A percentile compares a stretch with the other conserved stretches of the same genome.
Conservation (phyloP, 2,797 vertebrate species). For the Melanogrammus aeglefinus region DNA sequence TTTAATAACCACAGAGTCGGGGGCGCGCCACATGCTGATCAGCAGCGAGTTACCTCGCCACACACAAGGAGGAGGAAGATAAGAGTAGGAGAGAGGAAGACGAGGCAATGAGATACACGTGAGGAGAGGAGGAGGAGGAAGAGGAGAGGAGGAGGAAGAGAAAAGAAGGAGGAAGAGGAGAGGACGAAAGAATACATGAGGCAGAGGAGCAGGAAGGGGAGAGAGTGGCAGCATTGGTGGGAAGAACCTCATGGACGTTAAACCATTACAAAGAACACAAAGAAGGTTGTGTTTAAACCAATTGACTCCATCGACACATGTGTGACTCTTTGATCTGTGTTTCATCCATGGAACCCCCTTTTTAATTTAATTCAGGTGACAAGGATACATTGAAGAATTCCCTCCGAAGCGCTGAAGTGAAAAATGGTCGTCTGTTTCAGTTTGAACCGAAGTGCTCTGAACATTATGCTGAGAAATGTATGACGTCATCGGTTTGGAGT, state of each 20-base stretch:
- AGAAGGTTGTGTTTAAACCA: not conserved
- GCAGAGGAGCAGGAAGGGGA: not conserved
- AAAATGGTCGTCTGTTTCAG: not conserved
- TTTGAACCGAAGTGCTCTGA: not conserved
- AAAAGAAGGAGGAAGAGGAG: conserved; percentile 5
- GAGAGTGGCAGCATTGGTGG: not conserved
- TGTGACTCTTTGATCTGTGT: conserved; percentile 3
- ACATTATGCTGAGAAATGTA: not conserved
- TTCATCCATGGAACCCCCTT: not conserved
- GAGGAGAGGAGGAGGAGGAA: not conserved
- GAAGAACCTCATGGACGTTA: not conserved
- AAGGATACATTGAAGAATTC: not conserved
- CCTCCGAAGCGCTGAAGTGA: not conserved
- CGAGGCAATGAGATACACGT: conserved; percentile 2
- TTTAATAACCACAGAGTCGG: conserved; percentile 74
- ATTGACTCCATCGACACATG: not conserved
- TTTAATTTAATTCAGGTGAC: not conserved
- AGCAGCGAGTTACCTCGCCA: conserved; percentile 36
- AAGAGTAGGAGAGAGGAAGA: conserved; percentile 21
- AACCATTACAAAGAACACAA: not conserved
- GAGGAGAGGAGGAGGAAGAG: not conserved
- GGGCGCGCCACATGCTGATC: conserved; percentile 67
- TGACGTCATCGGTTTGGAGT: not conserved
- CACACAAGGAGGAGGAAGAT: not conserved
- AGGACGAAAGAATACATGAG: conserved; percentile 12